Base-by-base conservation (phyloP, 2,888 invertebrate species). In the Xestia ashworthii region DNA sequence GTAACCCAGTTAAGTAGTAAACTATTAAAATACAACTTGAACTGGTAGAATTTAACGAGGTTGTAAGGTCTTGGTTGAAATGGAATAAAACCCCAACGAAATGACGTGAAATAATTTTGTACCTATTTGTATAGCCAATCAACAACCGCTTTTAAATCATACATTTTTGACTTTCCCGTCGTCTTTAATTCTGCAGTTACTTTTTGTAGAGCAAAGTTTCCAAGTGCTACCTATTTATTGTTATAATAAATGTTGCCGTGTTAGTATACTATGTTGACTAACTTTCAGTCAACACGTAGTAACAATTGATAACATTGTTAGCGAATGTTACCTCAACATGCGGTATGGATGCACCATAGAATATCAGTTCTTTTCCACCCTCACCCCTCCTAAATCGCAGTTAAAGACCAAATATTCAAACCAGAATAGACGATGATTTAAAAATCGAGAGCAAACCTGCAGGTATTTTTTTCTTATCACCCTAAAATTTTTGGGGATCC, bases 381-480 rank as follows among this genome's bases (percentile, higher is more conserved):
- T 12, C 8, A 58, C 5, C n/a, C n/a, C 41, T 55, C 19, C 16
- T 22, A 16, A 32, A 44, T 60, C 41, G 25, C 46, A 11, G 19
- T 19, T 25, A 0, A 62, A 67, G 38, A 32, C 3, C 8, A 67
- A 55, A 48, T 3, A 67, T 74, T 12, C 5, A 69, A 76, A 25
- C 19, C 55, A 32, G 53, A 41, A 48, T 14, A 46, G n/a, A 74
- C 22, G 12, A 25, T 32, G 81, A 73, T 74, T 66, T 55, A 22
- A 65, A 84, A 80, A 62, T 65, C 25, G n/a, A 53, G 60, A 55
- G 3, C 25, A 44, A 80, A 55, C 60, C 48, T 80, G 84, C 84
- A 85, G 87, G 86, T 83, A 77, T 88, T 90, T 93, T 93, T 93
- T 92, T 90, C 91, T 92, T 94, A 94, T 93, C 93, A 85, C 88